These are phyloP conservation scores for Dendropsophus ebraccatus DNA, from an alignment of 2,113 vertebrate species.

Conservation along the genomic window DNA sequence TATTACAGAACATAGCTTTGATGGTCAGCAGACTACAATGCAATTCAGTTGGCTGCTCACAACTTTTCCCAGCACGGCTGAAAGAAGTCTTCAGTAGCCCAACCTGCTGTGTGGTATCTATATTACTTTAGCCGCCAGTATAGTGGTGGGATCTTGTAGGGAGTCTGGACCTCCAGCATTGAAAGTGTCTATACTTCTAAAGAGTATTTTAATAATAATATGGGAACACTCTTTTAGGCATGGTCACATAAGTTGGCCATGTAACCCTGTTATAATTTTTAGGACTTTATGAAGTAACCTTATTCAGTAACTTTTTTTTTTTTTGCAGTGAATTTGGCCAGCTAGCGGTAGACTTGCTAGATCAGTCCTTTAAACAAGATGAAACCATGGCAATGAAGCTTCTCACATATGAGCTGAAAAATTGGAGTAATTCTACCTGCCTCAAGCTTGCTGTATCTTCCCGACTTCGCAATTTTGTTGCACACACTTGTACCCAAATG, in stretches of 20 bases:
- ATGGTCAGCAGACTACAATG: too few species aligned
- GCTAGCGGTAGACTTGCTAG: constrained; percentile 91
- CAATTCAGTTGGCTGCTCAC: too few species aligned
- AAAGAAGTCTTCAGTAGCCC: background rate
- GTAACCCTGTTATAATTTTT: background rate
- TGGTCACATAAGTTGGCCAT: background rate
- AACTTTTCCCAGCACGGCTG: background rate
- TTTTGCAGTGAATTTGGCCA: constrained; percentile 90
- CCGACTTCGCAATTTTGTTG: constrained; percentile 91
- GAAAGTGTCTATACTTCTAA: too few species aligned
- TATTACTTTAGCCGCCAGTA: too few species aligned
- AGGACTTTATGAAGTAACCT: background rate
- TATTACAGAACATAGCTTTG: background rate
- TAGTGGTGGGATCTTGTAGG: background rate
- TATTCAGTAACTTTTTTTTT: background rate
- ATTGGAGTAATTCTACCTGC: constrained; percentile 98
- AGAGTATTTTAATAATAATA: too few species aligned
- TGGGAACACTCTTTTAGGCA: too few species aligned
- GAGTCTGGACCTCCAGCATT: too few species aligned
- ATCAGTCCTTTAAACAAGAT: constrained; percentile 96
- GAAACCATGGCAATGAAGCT: constrained; percentile 99
- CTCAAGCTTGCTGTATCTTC: constrained; percentile 96
- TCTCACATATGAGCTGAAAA: constrained; percentile 96
- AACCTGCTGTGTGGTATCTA: too few species aligned
- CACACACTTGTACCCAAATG: constrained; percentile 98